phyloP scores from a whole-genome alignment of 2,797 vertebrate species.

The Typhlichthys eigenmanni region DNA sequence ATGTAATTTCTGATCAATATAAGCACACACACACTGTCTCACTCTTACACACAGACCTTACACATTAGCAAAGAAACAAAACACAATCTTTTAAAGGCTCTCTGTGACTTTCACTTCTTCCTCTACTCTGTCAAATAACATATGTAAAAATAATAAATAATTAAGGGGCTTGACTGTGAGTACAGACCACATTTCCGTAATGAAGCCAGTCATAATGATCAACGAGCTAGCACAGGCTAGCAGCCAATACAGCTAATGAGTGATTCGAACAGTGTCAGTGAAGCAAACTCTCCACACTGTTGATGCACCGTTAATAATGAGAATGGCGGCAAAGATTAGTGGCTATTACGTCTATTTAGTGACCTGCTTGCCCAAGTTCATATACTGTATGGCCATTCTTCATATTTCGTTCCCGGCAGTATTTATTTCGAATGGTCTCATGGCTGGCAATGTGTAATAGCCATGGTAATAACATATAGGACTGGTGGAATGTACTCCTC shows the following conservation, averaged over 20 bases:
- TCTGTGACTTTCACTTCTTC: conserved; percentile 23
- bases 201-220: conserved; percentile 53
- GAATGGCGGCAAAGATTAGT: background rate
- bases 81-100: conserved; percentile 1
- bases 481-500: no score
- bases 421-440: no score
- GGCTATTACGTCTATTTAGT: background rate
- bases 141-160: conserved; percentile 45
- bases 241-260: conserved; percentile 40
- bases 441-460: no score
- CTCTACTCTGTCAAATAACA: conserved; percentile 11
- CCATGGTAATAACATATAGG: no score
- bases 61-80: conserved; percentile 7
- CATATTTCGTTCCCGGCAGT: no score
- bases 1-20: background rate
- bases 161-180: conserved; percentile 29
- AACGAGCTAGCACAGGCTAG: conserved; percentile 18
- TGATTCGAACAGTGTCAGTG: conserved; percentile 21
- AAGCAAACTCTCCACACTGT: conserved; percentile 8
- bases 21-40: background rate
- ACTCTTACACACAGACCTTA: background rate
- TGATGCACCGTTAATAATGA: conserved; percentile 34
- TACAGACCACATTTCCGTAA: conserved; percentile 21
- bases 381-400: no score
- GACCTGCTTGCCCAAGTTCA: no score